A percentile compares a stretch with the other conserved stretches of the same genome.
Conservation (phyloP, 2,888 invertebrate genomes). For the Orthosia gracilis region DNA sequence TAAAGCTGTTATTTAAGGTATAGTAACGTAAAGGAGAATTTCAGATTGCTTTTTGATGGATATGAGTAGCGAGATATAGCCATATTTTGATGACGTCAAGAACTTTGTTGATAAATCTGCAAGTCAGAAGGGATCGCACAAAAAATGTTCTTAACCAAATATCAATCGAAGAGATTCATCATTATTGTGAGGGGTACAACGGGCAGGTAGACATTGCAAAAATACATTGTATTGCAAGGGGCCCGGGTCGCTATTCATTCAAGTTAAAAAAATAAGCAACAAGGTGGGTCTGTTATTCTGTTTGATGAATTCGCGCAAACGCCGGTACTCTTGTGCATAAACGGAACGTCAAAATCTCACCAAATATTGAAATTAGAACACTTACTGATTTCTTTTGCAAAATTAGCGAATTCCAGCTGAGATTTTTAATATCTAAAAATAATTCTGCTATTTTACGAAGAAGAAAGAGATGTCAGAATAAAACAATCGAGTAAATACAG, state of each 20-base stretch:
- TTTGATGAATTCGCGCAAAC: background rate
- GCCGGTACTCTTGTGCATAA: background rate
- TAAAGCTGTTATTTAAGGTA: constrained; percentile 40
- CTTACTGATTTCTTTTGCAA: background rate
- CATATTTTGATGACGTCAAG: constrained; percentile 5
- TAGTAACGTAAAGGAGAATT: constrained; percentile 6
- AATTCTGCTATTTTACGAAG: background rate
- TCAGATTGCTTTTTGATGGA: background rate
- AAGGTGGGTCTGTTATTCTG: background rate
- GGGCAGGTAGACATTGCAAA: constrained; percentile 26
- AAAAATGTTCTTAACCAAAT: constrained; percentile 16
- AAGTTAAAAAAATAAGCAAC: constrained; percentile 8
- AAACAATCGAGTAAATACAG: background rate
- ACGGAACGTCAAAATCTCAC: background rate
- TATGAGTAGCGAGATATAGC: background rate
- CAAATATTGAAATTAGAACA: background rate
- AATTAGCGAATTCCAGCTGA: background rate
- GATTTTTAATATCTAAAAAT: background rate
- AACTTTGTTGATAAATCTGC: constrained; percentile 13
- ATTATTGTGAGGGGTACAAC: background rate
- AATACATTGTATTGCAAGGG: constrained; percentile 5
- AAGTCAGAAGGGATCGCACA: constrained; percentile 22
- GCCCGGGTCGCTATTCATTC: constrained; percentile 10
- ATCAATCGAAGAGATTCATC: constrained; percentile 11
- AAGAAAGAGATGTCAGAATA: background rate